Base-by-base conservation (phyloP, 2,888 invertebrate genomes). In the Harpalus rubripes region DNA sequence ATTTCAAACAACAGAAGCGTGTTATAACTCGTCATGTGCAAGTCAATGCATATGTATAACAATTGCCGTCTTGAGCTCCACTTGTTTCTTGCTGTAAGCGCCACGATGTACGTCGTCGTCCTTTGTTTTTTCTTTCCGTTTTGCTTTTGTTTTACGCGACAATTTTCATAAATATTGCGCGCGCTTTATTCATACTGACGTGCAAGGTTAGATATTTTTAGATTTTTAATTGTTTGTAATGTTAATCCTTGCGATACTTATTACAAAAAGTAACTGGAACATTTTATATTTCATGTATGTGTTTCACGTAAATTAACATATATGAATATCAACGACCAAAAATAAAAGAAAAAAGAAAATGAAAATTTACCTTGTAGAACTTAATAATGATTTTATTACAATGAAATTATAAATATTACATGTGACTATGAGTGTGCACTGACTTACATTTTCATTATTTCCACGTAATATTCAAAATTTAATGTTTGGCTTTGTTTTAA, bases 141-240 rank as follows among this genome's bases (percentile, higher is more conserved):
- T 41, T 72, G 39, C 44, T 44, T 15, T 44, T 72, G 72, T 72
- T 68, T n/a, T 16, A 15, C 72, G 41, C 15, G 4, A 6, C 5
- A 41, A 72, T 72, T 72, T 41, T 44, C 72, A 44, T 72, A 72
- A n/a, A n/a, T n/a, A 41, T 41, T 16, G 16, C 72, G 26, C n/a
- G 68, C 22, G 39, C 6, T 68, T 26, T 68, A 39, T 15, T 32
- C 68, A 39, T 15, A n/a, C n/a, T n/a, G n/a, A n/a, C n/a, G 72
- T 72, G 72, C 72, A 72, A 65, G 65, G 65, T 39, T 65, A 26
- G 39, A 65, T 65, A 65, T 32, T 65, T 65, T 65, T 65, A 65
- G 32, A 65, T 65, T n/a, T 65, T 65, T 26, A 65, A 65, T 26
- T 32, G 39, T 65, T 65, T 65, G 32, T 32, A 44, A 10, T 44